Evolutionary conservation across 2,113 vertebrate genomes (phyloP).

Genomic region (Vidua chalybeata): DNA sequence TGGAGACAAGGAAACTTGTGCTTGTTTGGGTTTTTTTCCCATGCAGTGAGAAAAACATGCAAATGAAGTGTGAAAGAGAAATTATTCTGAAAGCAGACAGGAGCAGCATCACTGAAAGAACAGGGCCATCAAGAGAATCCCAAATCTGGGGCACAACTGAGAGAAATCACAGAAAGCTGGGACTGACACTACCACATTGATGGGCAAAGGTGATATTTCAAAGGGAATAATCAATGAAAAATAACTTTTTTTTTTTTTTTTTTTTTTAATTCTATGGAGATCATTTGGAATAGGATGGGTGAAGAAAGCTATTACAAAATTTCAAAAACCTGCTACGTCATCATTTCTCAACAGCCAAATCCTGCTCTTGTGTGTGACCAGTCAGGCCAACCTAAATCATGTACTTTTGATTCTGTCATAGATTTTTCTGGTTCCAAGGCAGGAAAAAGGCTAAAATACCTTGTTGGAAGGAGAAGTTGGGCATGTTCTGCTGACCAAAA

Average conservation of each 20-base stretch:
- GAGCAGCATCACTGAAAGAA: conserved; percentile 33
- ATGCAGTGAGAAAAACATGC: conserved; percentile 31
- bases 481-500: not conserved
- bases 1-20: conserved; percentile 33
- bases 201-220: not conserved
- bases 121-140: conserved; percentile 16
- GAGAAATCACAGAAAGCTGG: not conserved
- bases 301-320: not conserved
- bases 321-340: not conserved
- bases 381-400: not conserved
- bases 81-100: conserved; percentile 54
- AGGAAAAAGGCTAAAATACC: not conserved
- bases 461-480: not conserved
- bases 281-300: not conserved
- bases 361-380: not conserved
- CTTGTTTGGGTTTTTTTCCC: conserved; percentile 8
- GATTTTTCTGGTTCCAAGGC: not conserved
- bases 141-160: conserved; percentile 25
- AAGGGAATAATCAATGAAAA: conserved; percentile 3
- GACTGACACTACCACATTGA: not conserved
- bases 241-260: not conserved
- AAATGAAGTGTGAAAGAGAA: conserved; percentile 61
- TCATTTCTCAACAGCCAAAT: not conserved
- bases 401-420: not conserved
- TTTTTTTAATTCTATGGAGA: not conserved